Base-by-base conservation (phyloP, 2,888 invertebrate genomes). In the Invenusta paracnida region DNA sequence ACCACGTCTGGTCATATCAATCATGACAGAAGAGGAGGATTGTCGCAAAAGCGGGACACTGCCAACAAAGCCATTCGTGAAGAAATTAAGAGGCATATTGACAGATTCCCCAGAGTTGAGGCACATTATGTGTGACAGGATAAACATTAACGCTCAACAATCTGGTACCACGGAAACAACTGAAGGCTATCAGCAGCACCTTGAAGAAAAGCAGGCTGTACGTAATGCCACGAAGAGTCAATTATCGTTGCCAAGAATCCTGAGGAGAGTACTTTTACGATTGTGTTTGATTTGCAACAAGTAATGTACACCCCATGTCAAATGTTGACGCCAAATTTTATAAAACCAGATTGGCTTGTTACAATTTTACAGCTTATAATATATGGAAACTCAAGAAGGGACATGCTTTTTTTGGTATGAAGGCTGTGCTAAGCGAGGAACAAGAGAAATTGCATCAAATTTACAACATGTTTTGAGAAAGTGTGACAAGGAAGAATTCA, bases 251-350 rank as follows among this genome's bases (percentile, higher is more conserved):
- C 79, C 2, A 25, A 23, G 5, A 79, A 79, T 27, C 25, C 23
- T 5, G 23, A 23, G 28, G 28, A 79, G 25, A 79, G 28, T 23
- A 27, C 23, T n/a, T 2, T 27, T 27, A 27, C 28, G 2, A 79
- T 79, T 27, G 79, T 79, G n/a, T 85, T 85, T 85, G 85, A 85
- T 27, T 73, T 85, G 5, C 67, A 85, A n/a, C 84, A 85, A 73
- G 85, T 85, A 11, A 85, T 85, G 11, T 85, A 17, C 81, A 17
- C 13, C 81, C 85, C 11, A 84, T 28, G 29, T 85, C 85, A 5
- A 85, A 85, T 81, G 5, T 29, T 13, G 48, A 67, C 30, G 85
- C 66, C 23, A 27, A 82, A 27, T 85, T 85, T 27, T 85, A 85
- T 67, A 73, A 81, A 25, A 1, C 67, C 0, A 2, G 85, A 25